Base-by-base conservation (phyloP, 2,797 vertebrate species). In the Malurus splendens region DNA sequence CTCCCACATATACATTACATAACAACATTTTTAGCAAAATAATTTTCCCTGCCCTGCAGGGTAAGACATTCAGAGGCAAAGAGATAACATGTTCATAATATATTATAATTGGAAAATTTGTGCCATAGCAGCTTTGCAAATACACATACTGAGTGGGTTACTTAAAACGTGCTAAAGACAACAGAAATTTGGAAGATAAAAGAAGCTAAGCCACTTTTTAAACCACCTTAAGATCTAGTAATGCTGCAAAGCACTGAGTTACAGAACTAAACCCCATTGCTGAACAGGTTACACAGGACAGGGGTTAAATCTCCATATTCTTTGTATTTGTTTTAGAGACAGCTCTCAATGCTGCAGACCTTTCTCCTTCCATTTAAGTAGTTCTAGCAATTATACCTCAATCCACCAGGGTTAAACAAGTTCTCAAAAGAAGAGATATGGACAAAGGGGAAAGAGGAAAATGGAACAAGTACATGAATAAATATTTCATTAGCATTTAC, bases 1-100 rank as follows among this genome's bases (percentile, higher is more conserved):
- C 47, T 91, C 62, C 32, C 82, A 81, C 42, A 87, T 84, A 89
- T 68, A 89, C 22, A 89, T 72, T 38, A 77, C 62, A 70, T 15
- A 90, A 10, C 60, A 81, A 70, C 6, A 16, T 39, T 65, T 87
- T 65, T 24, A 66, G 73, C 62, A 92, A 68, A 87, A 78, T 88
- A 82, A n/a, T 54, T 92, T 84, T 56, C 92, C 92, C 95, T 93
- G 92, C 92, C 93, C 94, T 77, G 95, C 95, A 95, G 95, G 94
- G 80, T 36, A 87, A 79, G 56, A 90, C 60, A 76, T 92, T 93
- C 72, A 86, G 28, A 92, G 59, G 70, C 61, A 86, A 83, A 86
- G 72, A 89, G 65, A 75, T n/a, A 77, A 67, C 44, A 55, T 0
- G 9, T 73, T 48, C 60, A 48, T 65, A 90, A 85, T 86, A 92